Evolutionary conservation across 2,113 vertebrate genomes (phyloP), one percentile per base, ranked within the genome.

Genomic region (Ictalurus furcatus): DNA sequence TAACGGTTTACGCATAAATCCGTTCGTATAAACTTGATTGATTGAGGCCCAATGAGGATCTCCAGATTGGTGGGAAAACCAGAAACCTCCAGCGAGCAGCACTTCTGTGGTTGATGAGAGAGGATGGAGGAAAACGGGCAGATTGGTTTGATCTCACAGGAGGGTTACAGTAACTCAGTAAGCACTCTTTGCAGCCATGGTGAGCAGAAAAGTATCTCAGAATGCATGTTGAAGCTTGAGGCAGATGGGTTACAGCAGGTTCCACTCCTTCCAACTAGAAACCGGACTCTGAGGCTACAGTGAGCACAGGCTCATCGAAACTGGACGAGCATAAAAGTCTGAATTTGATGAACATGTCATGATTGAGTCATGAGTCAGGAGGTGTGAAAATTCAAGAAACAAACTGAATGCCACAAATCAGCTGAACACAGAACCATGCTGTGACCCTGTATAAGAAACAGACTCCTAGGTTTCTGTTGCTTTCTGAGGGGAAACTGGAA

Each of bases 401-500:
- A 11, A 28, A 1, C 74, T 16, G 23, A 14, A 52, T 78, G 37
- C 73, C 21, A 44, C 73, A 12, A 76, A 48, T 76, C 19, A 6
- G 44, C 76, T 79, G 12, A 28, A 17, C 76, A 78, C 44, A 23
- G 19, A 2, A 48, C 8, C 30, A 7, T 0, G 0, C 34, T 7
- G 58, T 87, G 85, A 83, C 63, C 74, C 85, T 78, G 48, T 61
- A 34, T 78, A 67, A 63, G 61, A 28, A 79, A 54, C 37, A 12
- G 37, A 76, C n/a, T 25, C 40, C 40, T 37, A 37, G 34, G 6
- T 3, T 0, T 2, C 1, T n/a, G 17, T 28, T 37, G 21, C 19
- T 84, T 11, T 84, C 17, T 84, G 48, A 69, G 56, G 78, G 48
- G 85, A 87, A 86, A 12, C 59, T 84, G 84, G 48, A 74, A 73